phyloP scores from a whole-genome alignment of 1,140 invertebrate genomes.

The Meloidogyne hapla region DNA sequence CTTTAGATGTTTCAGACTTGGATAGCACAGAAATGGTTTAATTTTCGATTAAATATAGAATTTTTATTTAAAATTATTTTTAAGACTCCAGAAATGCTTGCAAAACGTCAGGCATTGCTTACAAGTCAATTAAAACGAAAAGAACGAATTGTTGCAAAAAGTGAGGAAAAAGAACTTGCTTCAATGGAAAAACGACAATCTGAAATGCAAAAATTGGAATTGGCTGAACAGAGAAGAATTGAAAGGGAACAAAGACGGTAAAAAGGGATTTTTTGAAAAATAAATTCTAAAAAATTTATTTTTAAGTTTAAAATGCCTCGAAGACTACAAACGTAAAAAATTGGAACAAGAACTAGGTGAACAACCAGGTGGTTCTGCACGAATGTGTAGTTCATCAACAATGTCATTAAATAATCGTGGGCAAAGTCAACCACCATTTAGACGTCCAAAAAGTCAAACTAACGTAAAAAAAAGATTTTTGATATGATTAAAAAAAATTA shows the following conservation, averaged over 20 bases:
- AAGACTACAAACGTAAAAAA: slow-evolving; percentile 64
- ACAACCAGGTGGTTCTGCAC: slow-evolving; percentile 44
- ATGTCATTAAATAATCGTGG: slow-evolving; percentile 54
- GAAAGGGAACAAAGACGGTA: slow-evolving; percentile 59
- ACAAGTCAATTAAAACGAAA: slow-evolving; percentile 73
- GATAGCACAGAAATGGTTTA: background rate
- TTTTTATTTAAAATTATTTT: slow-evolving; percentile 1
- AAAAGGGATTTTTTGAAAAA: background rate
- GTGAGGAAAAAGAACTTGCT: slow-evolving; percentile 79
- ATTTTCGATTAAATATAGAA: background rate
- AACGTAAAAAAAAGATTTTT: slow-evolving; percentile 48
- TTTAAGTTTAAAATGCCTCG: slow-evolving; percentile 59
- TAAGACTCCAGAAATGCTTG: slow-evolving; percentile 68
- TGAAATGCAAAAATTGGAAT: slow-evolving; percentile 82
- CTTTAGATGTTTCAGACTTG: slow-evolving; percentile 1
- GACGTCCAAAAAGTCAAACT: slow-evolving; percentile 62
- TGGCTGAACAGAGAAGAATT: slow-evolving; percentile 87
- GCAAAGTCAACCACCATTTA: slow-evolving; percentile 55
- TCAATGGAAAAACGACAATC: slow-evolving; percentile 85
- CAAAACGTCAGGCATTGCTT: slow-evolving; percentile 63
- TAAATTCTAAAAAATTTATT: background rate
- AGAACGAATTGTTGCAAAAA: slow-evolving; percentile 75
- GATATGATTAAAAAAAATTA: background rate
- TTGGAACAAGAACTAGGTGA: slow-evolving; percentile 59
- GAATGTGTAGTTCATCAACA: slow-evolving; percentile 45